Base-by-base conservation (phyloP, 2,888 invertebrate species). In the Eupithecia dodoneata region DNA sequence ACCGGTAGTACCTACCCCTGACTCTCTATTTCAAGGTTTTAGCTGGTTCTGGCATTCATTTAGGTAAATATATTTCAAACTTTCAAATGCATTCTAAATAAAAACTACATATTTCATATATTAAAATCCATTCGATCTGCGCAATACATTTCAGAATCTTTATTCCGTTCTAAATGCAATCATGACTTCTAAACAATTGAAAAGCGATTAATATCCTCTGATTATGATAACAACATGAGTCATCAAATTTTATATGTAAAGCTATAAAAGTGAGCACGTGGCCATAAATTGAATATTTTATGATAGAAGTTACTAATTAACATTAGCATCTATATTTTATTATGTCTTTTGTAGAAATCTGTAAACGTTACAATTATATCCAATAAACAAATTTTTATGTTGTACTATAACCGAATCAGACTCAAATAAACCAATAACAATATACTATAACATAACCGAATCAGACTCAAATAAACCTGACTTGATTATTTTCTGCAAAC, bases 21-120 rank as follows among this genome's bases (percentile, higher is more conserved):
- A 79, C 81, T 81, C 81, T 83, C 80, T 81, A 80, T 79, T 78
- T 79, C 80, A 80, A 80, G 81, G 79, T 78, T 81, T 72, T 67
- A 52, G 12, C 18, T 70, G 45, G 3, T 47, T 44, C n/a, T 69
- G 4, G 9, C 47, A 30, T 70, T 70, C 70, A 45, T 13, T 49
- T 70, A 47, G n/a, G 4, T 63, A 4, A 18, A 59, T 9, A 7
- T 55, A 55, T 6, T 55, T 7, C 7, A 7, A 59, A 59, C 18
- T 52, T 52, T 52, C 6, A 6, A n/a, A 49, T 49, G 13, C 52
- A 15, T 49, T 49, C 49, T 55, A 55, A 55, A 55, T n/a, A 59
- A 18, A 59, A 59, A 3, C 59, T 9, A 30, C 30, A 30, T 30
- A 18, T 18, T 18, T 59, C n/a, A 55, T 7, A 18, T 18, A 15